Evolutionary conservation across 2,797 vertebrate genomes (phyloP), one percentile per base, ranked within the genome.

Genomic region (Thaleichthys pacificus): DNA sequence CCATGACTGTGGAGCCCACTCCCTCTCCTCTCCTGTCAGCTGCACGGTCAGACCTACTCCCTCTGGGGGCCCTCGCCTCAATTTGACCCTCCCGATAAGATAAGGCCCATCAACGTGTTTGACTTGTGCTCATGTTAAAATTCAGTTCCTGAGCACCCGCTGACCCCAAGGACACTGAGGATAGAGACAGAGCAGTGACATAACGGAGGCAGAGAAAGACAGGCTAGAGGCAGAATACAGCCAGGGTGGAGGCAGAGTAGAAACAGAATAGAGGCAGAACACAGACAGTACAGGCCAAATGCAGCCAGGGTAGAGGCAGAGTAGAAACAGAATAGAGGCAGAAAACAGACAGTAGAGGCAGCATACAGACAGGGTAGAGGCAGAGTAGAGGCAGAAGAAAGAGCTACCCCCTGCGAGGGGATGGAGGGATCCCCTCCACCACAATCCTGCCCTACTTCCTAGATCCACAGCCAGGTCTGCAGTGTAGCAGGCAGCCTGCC

Each of bases 1-100:
- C 83, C 22, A 0, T 67, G 3, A 72, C 85, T 89, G 88, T 92
- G 35, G 57, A 72, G 68, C 75, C 56, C 60, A 61, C 70, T 76
- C 68, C 56, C 60, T 63, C 68, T 76, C 68, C 26, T 21, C 11
- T 22, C 11, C 21, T 2, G 4, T 38, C 35, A 38, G 35, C 38
- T 42, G 6, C 38, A 42, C 38, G 38, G 9, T 2, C 38, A 19
- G 24, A n/a, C 68, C 69, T 51, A 69, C 21, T 22, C 72, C 62
- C 54, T 64, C 71, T 73, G 24, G 56, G 56, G 69, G 60, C 22
- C 17, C 4, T 6, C 15, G 74, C 67, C 0, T 4, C 19, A 74
- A 12, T 7, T 2, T 7, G 8, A 42, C 38, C 38, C 38, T 35
- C 32, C 6, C 32, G 85, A 87, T 89, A 85, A 88, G 87, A 88